Conservation (phyloP, 2,888 invertebrate genomes). For the Polyommatus iphigenia region DNA sequence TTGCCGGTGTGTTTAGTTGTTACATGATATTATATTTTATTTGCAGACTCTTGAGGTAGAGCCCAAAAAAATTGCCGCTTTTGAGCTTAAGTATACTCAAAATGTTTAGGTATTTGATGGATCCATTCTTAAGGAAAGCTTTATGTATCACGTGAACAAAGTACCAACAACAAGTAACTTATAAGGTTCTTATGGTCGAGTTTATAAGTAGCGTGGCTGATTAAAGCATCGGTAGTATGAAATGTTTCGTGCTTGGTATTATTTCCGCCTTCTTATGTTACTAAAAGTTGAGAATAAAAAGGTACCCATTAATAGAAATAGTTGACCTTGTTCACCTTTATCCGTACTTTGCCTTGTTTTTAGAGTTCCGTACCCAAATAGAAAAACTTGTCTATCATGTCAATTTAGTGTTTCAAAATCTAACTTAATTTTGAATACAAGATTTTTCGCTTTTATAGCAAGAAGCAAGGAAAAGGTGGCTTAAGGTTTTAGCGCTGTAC, state of each 20-base stretch:
- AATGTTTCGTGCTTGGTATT: neutral
- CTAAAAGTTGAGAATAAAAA: neutral
- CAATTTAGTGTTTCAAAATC: too few relatives aligned
- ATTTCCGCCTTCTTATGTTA: neutral
- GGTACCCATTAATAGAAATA: too few relatives aligned
- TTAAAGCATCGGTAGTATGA: neutral
- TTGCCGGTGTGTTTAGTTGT: too few relatives aligned
- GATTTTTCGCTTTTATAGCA: too few relatives aligned
- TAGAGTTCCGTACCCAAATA: neutral
- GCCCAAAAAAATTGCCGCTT: too few relatives aligned
- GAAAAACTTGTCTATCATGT: neutral
- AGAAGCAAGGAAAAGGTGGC: too few relatives aligned
- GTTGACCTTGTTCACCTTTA: neutral
- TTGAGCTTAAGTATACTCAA: neutral
- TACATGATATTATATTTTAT: too few relatives aligned
- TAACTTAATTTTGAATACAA: too few relatives aligned
- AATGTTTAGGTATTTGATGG: neutral
- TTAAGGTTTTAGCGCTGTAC: too few relatives aligned
- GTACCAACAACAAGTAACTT: neutral
- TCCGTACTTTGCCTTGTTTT: neutral
- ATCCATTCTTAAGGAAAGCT: neutral
- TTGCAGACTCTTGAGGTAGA: too few relatives aligned
- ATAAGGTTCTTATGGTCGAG: neutral
- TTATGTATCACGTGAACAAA: neutral
- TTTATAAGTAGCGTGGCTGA: neutral